A percentile compares a stretch with the other conserved stretches of the same genome.
Evolutionary conservation across 2,113 vertebrate species (phyloP).

Genomic region (Garra rufa): DNA sequence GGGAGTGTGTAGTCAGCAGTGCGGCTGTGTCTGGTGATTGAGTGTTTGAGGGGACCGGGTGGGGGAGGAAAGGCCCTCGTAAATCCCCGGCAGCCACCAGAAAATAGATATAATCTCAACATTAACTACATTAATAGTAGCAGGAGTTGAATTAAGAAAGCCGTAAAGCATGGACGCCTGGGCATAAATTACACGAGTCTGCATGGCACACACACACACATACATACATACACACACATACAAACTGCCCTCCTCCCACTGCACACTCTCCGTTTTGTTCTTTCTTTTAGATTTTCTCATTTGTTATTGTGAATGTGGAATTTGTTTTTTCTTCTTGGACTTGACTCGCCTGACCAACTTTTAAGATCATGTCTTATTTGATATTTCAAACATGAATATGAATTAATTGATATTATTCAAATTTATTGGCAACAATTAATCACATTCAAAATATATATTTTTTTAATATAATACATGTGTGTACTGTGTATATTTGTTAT

Average conservation of each 20-base stretch:
- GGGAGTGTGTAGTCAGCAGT: conserved; percentile 82
- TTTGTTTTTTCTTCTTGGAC: neutral
- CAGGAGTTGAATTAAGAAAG: conserved; percentile 96
- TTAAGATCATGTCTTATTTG: neutral
- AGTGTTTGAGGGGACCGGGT: conserved; percentile 82
- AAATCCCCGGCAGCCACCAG: conserved; percentile 87
- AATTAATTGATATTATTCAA: neutral
- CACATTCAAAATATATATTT: too few species aligned
- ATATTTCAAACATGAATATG: neutral
- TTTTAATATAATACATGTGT: too few species aligned
- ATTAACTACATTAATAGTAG: conserved; percentile 98
- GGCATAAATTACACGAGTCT: conserved; percentile 79
- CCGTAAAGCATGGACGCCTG: conserved; percentile 85
- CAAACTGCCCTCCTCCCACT: conserved; percentile 14
- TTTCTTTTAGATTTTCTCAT: conserved; percentile 7
- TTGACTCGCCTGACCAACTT: neutral
- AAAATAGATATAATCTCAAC: conserved; percentile 98
- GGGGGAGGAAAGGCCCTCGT: conserved; percentile 81
- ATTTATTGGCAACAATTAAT: neutral
- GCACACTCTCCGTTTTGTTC: neutral
- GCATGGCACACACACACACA: conserved; percentile 46
- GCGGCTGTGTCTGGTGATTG: conserved; percentile 86
- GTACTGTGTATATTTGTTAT: too few species aligned
- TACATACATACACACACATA: neutral
- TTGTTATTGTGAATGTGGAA: neutral